Evolutionary conservation across 2,113 vertebrate genomes (phyloP), one percentile per base, ranked within the genome.

Genomic region (Amphilophus citrinellus): DNA sequence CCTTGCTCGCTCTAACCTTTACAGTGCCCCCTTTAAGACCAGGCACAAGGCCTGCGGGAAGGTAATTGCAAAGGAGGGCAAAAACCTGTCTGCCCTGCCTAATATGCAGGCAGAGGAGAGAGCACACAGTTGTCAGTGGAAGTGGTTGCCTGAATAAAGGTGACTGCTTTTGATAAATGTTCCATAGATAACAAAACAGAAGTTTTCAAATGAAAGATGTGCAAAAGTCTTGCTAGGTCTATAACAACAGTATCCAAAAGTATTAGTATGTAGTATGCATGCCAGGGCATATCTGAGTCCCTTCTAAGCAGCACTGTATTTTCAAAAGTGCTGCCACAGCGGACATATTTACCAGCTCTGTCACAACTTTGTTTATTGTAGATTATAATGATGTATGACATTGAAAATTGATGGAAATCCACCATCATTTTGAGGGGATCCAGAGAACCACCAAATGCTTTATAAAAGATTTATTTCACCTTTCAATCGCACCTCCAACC

Each of bases 381-480:
- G 56, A 83, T 87, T 50, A 83, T 57, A 78, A 82, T 75, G 61
- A 81, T 79, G 78, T 71, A 84, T 56, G 75, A 68, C 37, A 78
- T 30, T 63, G 79, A 65, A 80, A 73, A 84, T 27, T 62, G 11
- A 6, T 37, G 42, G 82, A 84, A 89, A 76, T 37, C 57, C 63
- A 14, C 37, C 10, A 83, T 15, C 65, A 57, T 56, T 76, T 44
- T 47, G 24, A 78, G 60, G 63, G 47, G 32, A 84, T 80, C 56
- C 37, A 18, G 17, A 89, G 61, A 71, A 85, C 53, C 20, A 0
- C 20, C 32, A 63, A 58, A 44, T 77, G 79, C 44, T 44, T 53
- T 32, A 80, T 84, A 84, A 89, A 91, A 87, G 65, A 90, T 88
- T 65, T 83, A 91, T 91, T 89, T 85, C 9, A 18, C 62, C 63